Percentiles rank a stretch among this genome's conserved stretches.
These are phyloP conservation scores for Lycaena phlaeas DNA, from an alignment of 2,888 invertebrate species.

Conservation along the genomic window DNA sequence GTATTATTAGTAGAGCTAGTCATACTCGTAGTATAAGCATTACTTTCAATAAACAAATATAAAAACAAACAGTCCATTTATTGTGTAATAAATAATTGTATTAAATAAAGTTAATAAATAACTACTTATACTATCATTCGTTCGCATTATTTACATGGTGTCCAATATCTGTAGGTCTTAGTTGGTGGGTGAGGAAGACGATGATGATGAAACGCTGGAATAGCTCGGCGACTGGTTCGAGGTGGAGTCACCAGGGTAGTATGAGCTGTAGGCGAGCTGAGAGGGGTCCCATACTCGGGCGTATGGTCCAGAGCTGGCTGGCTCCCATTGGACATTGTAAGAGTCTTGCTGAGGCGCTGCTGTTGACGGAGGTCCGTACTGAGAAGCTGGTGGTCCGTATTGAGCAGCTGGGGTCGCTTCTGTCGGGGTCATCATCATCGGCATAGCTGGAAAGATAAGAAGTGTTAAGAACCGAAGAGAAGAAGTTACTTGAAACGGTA, in stretches of 20 bases:
- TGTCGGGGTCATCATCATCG: slow-evolving; percentile 79
- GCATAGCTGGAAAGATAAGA: slow-evolving; percentile 75
- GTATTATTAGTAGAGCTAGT: too few species aligned
- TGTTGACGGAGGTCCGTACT: slow-evolving; percentile 60
- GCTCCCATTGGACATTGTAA: slow-evolving; percentile 82
- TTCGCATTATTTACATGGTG: slow-evolving; percentile 37
- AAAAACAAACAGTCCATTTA: slow-evolving; percentile 54
- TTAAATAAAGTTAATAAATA: slow-evolving; percentile 66
- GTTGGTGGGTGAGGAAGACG: slow-evolving; percentile 43
- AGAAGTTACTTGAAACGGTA: too few species aligned
- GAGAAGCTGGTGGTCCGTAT: slow-evolving; percentile 80
- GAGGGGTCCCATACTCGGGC: slow-evolving; percentile 84
- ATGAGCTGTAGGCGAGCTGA: slow-evolving; percentile 80
- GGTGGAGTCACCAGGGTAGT: slow-evolving; percentile 77
- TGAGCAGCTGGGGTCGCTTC: slow-evolving; percentile 75
- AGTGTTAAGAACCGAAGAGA: too few species aligned
- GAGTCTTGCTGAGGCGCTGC: slow-evolving; percentile 77
- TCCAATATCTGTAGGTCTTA: slow-evolving; percentile 42
- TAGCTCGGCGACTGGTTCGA: slow-evolving; percentile 69
- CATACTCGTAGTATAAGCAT: too few species aligned
- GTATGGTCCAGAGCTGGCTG: slow-evolving; percentile 82
- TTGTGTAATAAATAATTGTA: slow-evolving; percentile 56
- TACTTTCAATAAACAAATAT: slow-evolving; percentile 18
- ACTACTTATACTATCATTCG: slow-evolving; percentile 52
- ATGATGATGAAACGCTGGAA: slow-evolving; percentile 54